A percentile compares a stretch with the other conserved stretches of the same genome.
Conservation (phyloP, 2,888 invertebrate genomes). For the Nymphalis c-album region DNA sequence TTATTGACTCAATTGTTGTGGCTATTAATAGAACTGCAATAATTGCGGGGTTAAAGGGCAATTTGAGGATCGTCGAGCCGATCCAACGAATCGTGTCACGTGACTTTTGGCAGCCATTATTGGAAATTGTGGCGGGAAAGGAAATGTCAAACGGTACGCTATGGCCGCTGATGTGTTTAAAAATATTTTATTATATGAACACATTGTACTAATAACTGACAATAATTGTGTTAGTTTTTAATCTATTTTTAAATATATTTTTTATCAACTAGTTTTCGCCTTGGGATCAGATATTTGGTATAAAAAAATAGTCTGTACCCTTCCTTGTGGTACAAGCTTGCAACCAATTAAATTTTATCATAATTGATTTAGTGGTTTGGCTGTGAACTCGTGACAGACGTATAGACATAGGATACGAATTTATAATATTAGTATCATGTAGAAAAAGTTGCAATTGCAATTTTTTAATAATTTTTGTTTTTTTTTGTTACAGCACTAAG, state of each 20-base stretch:
- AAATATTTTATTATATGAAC: background rate
- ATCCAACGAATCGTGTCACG: conserved; percentile 48
- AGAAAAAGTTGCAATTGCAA: background rate
- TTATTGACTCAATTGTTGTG: conserved; percentile 69
- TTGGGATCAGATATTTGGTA: background rate
- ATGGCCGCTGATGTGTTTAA: background rate
- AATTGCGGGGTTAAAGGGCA: conserved; percentile 69
- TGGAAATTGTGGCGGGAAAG: conserved; percentile 49
- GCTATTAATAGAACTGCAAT: conserved; percentile 63
- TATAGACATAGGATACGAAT: too few species aligned
- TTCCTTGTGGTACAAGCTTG: too few species aligned
- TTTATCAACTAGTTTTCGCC: too few species aligned
- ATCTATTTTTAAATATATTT: conserved; percentile 1
- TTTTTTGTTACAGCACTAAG: conserved; percentile 55
- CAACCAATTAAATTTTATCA: too few species aligned
- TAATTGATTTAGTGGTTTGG: too few species aligned
- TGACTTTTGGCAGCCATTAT: conserved; percentile 50
- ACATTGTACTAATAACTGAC: background rate
- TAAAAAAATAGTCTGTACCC: too few species aligned
- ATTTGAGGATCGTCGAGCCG: conserved; percentile 60
- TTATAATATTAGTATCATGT: too few species aligned
- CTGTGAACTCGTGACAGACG: too few species aligned
- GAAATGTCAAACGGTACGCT: background rate
- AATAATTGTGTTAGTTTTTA: background rate
- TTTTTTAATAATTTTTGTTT: background rate